Evolutionary conservation across 2,113 vertebrate species (phyloP), one percentile per base, ranked within the genome.

Genomic region (Thamnaconus septentrionalis): DNA sequence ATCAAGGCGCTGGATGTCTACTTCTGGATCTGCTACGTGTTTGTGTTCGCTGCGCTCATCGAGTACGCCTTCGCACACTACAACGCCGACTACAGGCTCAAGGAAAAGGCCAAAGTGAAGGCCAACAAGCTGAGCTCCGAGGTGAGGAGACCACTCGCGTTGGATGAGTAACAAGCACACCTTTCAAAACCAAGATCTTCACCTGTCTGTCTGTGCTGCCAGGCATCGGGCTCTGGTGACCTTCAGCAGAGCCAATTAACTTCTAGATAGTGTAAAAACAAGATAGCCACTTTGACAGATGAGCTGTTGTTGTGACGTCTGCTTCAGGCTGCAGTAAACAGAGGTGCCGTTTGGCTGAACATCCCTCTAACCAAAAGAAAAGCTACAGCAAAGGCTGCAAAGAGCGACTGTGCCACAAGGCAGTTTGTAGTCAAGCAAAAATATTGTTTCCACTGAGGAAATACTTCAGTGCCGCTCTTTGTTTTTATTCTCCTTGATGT

Each of bases 1-100:
- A 96, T 99, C 88, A 99, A 99, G 84, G 97, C 97, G 0, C 78
- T 98, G 60, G 97, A 98, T 0, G 96, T 99, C 59, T 99, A 99
- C 90, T 99, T 99, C 93, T 98, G 96, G 94, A 99, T 99, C 86
- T 99, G 97, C 75, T 99, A 99, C 0, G 95, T 99, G 47, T 99
- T 99, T 54, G 97, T 99, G 73, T 99, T 99, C 0, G 96, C 97
- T 0, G 97, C 97, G 0, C 88, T 99, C 81, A 97, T 99, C 5
- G 97, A 99, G 78, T 99, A 98, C 0, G 97, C 97, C 53, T 99
- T 99, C 39, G 97, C 96, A 9, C 97, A 99, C 88, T 99, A 96
- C 90, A 99, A 96, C 0, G 96, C 97, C 0, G 96, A 98, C 91
- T 98, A 93, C 92, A 90, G 95, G 80, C 96, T 94, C 83, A 98